A percentile compares a stretch with the other conserved stretches of the same genome.
Conservation (phyloP, 2,113 vertebrate genomes). For the Copsychus sechellarum region DNA sequence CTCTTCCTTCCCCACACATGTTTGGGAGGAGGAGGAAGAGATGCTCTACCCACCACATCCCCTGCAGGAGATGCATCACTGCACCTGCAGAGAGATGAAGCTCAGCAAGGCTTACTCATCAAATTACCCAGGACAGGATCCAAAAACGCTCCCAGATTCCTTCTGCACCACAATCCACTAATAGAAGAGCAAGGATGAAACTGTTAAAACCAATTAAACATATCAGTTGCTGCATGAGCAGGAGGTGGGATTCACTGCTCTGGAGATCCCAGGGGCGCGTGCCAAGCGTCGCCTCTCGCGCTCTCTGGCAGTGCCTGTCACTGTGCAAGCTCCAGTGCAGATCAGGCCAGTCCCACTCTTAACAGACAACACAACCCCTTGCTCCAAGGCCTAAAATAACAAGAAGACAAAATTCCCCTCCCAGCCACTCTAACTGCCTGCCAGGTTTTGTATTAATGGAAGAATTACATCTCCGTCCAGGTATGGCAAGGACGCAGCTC, state of each 20-base stretch:
- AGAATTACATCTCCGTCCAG: background rate
- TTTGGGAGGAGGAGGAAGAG: background rate
- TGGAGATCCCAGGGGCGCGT: background rate
- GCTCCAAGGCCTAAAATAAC: slow-evolving; percentile 5
- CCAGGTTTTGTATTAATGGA: background rate
- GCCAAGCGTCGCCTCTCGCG: background rate
- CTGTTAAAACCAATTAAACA: slow-evolving; percentile 23
- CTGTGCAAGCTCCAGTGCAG: background rate
- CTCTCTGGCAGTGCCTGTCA: background rate
- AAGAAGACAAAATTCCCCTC: background rate
- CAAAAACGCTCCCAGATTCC: background rate
- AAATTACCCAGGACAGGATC: background rate
- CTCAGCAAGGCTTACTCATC: background rate
- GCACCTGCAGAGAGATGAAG: background rate
- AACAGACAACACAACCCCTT: background rate
- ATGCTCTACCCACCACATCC: background rate
- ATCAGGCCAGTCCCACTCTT: background rate
- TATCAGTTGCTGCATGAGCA: background rate
- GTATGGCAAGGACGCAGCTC: background rate
- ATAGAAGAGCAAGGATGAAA: background rate
- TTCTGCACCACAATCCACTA: background rate
- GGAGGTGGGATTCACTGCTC: background rate
- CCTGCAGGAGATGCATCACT: background rate
- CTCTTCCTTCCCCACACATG: background rate
- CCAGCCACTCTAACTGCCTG: background rate